Evolutionary conservation across 2,797 vertebrate species (phyloP).

Genomic region (Protonibea diacanthus): DNA sequence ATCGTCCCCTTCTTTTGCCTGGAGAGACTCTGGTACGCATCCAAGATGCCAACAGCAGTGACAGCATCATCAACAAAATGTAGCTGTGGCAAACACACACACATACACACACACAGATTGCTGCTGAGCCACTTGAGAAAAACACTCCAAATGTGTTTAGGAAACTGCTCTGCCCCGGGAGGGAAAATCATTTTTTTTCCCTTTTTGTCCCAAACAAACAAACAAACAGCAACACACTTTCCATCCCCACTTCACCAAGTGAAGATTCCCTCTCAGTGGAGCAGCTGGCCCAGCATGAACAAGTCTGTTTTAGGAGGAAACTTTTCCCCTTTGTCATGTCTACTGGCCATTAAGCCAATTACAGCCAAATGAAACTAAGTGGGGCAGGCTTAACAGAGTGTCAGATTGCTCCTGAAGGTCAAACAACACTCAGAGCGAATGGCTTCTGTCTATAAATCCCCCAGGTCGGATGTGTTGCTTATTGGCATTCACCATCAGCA

Average conservation of each 20-base stretch:
- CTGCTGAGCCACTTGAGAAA: constrained; percentile 79
- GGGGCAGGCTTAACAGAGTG: constrained; percentile 71
- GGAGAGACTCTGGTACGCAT: constrained; percentile 75
- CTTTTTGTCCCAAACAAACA: constrained; percentile 71
- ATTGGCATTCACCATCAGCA: constrained; percentile 72
- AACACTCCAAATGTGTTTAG: constrained; percentile 81
- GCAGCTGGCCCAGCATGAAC: constrained; percentile 44
- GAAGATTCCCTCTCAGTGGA: constrained; percentile 39
- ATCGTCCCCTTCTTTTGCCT: constrained; percentile 71
- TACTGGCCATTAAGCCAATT: constrained; percentile 71
- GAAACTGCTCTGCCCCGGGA: constrained; percentile 74
- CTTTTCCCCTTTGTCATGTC: constrained; percentile 57
- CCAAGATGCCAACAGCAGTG: constrained; percentile 79
- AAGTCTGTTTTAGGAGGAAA: constrained; percentile 54
- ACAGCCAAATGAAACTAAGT: constrained; percentile 71
- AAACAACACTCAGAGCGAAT: constrained; percentile 50
- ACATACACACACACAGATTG: constrained; percentile 51
- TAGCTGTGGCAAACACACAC: constrained; percentile 55
- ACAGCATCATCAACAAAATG: constrained; percentile 84
- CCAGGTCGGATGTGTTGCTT: constrained; percentile 55
- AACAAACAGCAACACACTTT: constrained; percentile 68
- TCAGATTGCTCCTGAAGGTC: constrained; percentile 74
- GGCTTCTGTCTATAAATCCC: constrained; percentile 63
- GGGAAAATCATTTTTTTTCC: constrained; percentile 66
- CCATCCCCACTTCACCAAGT: constrained; percentile 39